Conservation (phyloP, 2,888 invertebrate species). For the Drosophila algonquin region DNA sequence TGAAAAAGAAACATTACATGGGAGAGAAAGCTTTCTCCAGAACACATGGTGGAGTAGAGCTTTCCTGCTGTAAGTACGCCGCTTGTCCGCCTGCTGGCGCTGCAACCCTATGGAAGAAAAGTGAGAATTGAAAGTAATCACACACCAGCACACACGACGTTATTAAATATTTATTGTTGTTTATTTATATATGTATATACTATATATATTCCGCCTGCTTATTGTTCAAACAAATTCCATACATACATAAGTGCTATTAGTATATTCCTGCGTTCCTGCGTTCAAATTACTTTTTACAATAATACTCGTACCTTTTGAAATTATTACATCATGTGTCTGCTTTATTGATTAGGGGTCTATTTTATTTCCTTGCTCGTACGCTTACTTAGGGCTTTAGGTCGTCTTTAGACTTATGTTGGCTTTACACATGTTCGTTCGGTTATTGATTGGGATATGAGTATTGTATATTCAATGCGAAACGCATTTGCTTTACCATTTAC, state of each 20-base stretch:
- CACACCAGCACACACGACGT: slow-evolving; percentile 1
- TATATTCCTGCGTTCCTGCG: slow-evolving; percentile 39
- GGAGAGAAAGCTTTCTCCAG: neutral
- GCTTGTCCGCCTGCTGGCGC: slow-evolving; percentile 20
- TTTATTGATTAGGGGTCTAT: slow-evolving; percentile 38
- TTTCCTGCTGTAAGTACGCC: neutral
- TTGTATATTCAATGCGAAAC: slow-evolving; percentile 64
- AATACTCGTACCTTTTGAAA: slow-evolving; percentile 25
- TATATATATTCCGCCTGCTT: slow-evolving; percentile 47
- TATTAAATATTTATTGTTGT: slow-evolving; percentile 69
- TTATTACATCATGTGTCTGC: slow-evolving; percentile 27
- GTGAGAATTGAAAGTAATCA: neutral
- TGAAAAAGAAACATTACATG: neutral
- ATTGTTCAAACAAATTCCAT: slow-evolving; percentile 55
- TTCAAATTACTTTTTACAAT: slow-evolving; percentile 61
- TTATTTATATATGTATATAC: slow-evolving; percentile 55
- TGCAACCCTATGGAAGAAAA: neutral
- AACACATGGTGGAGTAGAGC: neutral
- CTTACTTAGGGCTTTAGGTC: slow-evolving; percentile 21
- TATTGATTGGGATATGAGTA: slow-evolving; percentile 63
- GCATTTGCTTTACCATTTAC: slow-evolving; percentile 19
- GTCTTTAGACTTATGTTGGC: slow-evolving; percentile 20
- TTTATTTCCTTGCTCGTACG: slow-evolving; percentile 12
- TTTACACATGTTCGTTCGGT: slow-evolving; percentile 31
- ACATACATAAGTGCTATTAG: slow-evolving; percentile 39